A percentile compares a stretch with the other conserved stretches of the same genome.
Evolutionary conservation across 1,140 invertebrate species (phyloP).

Genomic region (Drosophila insularis): DNA sequence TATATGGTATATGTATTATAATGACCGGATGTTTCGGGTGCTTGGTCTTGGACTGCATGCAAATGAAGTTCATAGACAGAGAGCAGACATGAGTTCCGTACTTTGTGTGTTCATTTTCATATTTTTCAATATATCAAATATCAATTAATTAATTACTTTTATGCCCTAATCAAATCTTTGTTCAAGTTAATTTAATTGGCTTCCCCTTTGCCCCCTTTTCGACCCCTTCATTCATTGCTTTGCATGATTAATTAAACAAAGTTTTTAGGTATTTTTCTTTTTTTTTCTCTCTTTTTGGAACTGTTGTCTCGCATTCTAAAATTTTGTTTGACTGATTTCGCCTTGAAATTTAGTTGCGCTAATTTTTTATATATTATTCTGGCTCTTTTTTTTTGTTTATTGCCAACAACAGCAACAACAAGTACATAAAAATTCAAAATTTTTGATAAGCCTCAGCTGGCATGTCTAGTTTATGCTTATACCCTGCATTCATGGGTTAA

Average conservation of each 20-base stretch:
- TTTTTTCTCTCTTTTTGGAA: not conserved
- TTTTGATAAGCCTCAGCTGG: constrained; percentile 65
- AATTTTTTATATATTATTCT: constrained; percentile 64
- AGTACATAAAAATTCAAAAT: constrained; percentile 29
- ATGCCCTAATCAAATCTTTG: not conserved
- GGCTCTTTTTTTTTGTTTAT: constrained; percentile 58
- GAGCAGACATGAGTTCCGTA: constrained; percentile 6
- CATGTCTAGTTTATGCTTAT: constrained; percentile 36
- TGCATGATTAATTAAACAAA: constrained; percentile 52
- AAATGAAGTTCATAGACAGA: constrained; percentile 49
- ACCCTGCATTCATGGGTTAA: constrained; percentile 8
- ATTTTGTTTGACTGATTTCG: constrained; percentile 40
- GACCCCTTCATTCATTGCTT: not conserved
- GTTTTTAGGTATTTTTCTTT: too few relatives aligned
- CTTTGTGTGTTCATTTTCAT: too few relatives aligned
- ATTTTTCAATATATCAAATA: constrained; percentile 14
- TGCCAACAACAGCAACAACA: constrained; percentile 27
- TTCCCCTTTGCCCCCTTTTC: not conserved
- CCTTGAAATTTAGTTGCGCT: constrained; percentile 33
- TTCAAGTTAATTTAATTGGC: constrained; percentile 8
- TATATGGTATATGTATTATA: constrained; percentile 25
- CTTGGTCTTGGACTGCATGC: constrained; percentile 43
- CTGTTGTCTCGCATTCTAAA: not conserved
- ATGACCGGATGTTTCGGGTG: constrained; percentile 59
- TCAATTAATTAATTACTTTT: constrained; percentile 19